Percentiles rank a stretch among this genome's conserved stretches.
Evolutionary conservation across 2,797 vertebrate species (phyloP).

Genomic region (Momotus momota): DNA sequence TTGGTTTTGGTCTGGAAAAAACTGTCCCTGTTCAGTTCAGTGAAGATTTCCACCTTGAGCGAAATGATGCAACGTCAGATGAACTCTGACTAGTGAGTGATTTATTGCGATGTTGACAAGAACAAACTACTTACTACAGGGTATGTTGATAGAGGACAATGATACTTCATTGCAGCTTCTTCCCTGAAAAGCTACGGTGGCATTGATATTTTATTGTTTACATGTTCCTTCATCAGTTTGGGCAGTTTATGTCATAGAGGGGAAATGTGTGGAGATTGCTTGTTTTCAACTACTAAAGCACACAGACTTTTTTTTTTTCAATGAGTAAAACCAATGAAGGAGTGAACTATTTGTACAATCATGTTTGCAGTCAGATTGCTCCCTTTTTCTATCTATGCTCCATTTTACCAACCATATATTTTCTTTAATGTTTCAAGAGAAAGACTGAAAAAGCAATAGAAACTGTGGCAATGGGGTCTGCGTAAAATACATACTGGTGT

Average conservation of each 20-base stretch:
- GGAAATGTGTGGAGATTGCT: not conserved
- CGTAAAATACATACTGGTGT: not conserved
- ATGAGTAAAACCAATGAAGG: not conserved
- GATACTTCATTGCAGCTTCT: conserved; percentile 32
- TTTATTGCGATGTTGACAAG: conserved; percentile 31
- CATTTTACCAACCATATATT: not conserved
- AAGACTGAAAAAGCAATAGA: not conserved
- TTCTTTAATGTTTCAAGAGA: not conserved
- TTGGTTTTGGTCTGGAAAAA: not conserved
- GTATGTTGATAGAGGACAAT: not conserved
- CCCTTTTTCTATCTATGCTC: not conserved
- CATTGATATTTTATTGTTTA: conserved; percentile 15
- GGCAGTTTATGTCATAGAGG: not conserved
- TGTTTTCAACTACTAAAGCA: conserved; percentile 3
- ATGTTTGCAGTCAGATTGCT: conserved; percentile 4
- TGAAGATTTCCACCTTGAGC: not conserved
- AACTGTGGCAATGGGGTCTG: not conserved
- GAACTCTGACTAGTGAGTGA: conserved; percentile 24
- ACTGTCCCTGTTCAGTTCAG: not conserved
- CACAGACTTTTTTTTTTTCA: not conserved
- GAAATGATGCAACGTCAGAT: not conserved
- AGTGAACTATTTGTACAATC: not conserved
- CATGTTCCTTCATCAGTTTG: conserved; percentile 17
- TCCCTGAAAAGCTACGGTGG: conserved; percentile 11
- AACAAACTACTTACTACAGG: not conserved